Evolutionary conservation across 1,140 invertebrate genomes (phyloP), one percentile per base, ranked within the genome.

Genomic region (Mercenaria mercenaria): DNA sequence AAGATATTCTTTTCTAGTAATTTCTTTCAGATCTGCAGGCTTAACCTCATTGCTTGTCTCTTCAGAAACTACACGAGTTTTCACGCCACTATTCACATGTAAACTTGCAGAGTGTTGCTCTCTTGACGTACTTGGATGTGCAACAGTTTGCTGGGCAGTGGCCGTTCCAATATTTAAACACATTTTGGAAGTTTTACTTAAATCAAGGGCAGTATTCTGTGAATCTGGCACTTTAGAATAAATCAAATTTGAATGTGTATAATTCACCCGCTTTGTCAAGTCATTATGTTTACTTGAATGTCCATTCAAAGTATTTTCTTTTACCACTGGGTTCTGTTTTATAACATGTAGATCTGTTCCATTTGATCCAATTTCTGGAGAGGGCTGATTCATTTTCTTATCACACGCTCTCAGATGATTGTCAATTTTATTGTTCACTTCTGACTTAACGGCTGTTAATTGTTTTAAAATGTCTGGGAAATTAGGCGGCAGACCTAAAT

Each of bases 1-100:
- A 61, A 97, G 96, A 84, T 96, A 96, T 92, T 98, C 97, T 77
- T 97, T 94, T 74, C 91, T 86, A 26, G 69, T 88, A 20, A 90
- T 77, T 56, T 93, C 91, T 41, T 92, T 89, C 69, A 92, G 29
- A 69, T 90, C 59, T 11, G 47, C 20, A 47, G 84, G 64, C 29
- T 79, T 76, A 10, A 56, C 34, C 69, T 74, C 82, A 67, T 20
- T 37, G 59, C 6, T 23, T 13, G 29, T 34, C 13, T 85, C 37
- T 23, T 52, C 47, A 47, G 23, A 8, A 29, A 32, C 23, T 8
- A 47, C 18, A 50, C 47, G 20, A 13, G 0, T 32, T 26, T 6
- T 79, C 18, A 15, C 47, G 11, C 32, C 43, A 47, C 15, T 8
- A 15, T 15, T 47, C 15, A 47, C 43, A 8, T 47, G 43, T 47